Conservation (phyloP, 1,140 invertebrate species). For the Drosophila lowei region DNA sequence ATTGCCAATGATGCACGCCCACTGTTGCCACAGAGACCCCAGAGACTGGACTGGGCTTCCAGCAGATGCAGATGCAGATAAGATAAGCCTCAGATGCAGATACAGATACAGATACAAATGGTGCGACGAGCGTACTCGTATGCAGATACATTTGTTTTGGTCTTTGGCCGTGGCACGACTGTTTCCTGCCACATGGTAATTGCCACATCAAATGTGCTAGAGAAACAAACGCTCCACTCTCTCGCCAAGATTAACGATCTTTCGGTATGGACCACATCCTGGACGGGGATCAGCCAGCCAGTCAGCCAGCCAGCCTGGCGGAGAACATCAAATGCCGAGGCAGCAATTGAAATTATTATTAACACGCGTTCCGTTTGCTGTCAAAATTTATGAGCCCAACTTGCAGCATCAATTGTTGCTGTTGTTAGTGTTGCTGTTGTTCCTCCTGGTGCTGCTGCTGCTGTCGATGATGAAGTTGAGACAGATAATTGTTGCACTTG, state of each 20-base stretch:
- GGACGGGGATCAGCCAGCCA: conserved; percentile 26
- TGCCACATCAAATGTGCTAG: conserved; percentile 68
- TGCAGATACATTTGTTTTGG: conserved; percentile 63
- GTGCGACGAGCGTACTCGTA: conserved; percentile 26
- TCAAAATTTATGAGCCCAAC: conserved; percentile 74
- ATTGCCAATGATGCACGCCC: conserved; percentile 79
- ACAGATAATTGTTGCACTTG: conserved; percentile 41
- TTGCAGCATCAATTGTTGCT: conserved; percentile 56
- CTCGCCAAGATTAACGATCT: conserved; percentile 62
- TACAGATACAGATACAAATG: conserved; percentile 40
- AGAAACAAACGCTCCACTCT: neutral
- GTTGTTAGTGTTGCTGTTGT: neutral
- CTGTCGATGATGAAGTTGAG: conserved; percentile 36
- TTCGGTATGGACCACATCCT: conserved; percentile 65
- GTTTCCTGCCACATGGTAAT: conserved; percentile 71
- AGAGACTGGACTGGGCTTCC: neutral
- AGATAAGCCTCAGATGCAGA: conserved; percentile 27
- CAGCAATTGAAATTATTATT: conserved; percentile 61
- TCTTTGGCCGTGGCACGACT: conserved; percentile 36
- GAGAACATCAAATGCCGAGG: conserved; percentile 52
- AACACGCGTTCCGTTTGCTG: conserved; percentile 69
- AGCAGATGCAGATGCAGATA: conserved; percentile 21
- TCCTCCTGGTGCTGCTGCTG: conserved; percentile 22
- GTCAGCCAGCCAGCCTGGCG: conserved; percentile 13
- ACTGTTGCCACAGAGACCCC: conserved; percentile 57